Percentiles rank a stretch among this genome's conserved stretches.
phyloP scores from a whole-genome alignment of 2,888 invertebrate species.

The Shargacucullia verbasci region DNA sequence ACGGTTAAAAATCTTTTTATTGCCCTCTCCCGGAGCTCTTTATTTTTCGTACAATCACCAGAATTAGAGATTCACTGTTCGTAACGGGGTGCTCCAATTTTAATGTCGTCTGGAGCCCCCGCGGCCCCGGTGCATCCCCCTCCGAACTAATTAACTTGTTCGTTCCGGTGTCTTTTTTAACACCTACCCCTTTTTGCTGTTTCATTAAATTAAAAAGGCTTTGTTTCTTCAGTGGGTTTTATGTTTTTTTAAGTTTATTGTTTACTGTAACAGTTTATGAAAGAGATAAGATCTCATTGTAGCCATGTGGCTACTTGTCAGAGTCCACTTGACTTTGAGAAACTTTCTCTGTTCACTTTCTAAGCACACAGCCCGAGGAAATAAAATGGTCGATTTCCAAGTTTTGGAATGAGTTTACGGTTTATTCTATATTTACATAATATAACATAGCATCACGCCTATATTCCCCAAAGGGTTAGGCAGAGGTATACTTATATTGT shows the following conservation, averaged over 20 bases:
- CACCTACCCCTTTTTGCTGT: slow-evolving; percentile 53
- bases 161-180: slow-evolving; percentile 54
- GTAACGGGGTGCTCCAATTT: slow-evolving; percentile 32
- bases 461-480: too few relatives aligned
- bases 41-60: slow-evolving; percentile 35
- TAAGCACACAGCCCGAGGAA: too few relatives aligned
- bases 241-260: slow-evolving; percentile 14
- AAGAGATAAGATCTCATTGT: not conserved
- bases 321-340: too few relatives aligned
- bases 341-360: too few relatives aligned
- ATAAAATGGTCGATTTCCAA: too few relatives aligned
- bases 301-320: too few relatives aligned
- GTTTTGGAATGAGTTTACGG: too few relatives aligned
- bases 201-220: slow-evolving; percentile 55
- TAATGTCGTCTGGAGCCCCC: slow-evolving; percentile 39
- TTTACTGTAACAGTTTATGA: slow-evolving; percentile 10
- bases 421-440: too few relatives aligned
- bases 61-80: slow-evolving; percentile 49
- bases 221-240: slow-evolving; percentile 23
- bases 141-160: slow-evolving; percentile 58
- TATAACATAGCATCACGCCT: too few relatives aligned
- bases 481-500: too few relatives aligned
- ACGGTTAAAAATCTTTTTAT: slow-evolving; percentile 28
- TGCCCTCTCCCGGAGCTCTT: slow-evolving; percentile 2
- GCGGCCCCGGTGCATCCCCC: slow-evolving; percentile 1